Base-by-base conservation (phyloP, 2,888 invertebrate species). In the Cryptus armator region DNA sequence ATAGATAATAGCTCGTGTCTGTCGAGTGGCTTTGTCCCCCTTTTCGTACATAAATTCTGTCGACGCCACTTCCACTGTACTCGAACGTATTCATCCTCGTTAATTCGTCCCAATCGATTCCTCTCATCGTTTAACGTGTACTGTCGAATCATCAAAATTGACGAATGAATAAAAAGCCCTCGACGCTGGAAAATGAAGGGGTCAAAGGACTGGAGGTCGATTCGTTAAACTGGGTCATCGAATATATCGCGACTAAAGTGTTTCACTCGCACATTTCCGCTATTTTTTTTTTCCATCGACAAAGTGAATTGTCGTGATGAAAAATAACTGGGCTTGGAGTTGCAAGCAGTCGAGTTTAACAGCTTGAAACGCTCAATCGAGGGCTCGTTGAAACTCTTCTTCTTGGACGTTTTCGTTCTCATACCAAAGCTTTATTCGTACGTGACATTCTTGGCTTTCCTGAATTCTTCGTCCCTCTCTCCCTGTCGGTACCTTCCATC, bases 361-460 rank as follows among this genome's bases (percentile, higher is more conserved):
- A 43, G 37, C 64, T 51, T 32, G 16, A 37, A 66, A 29, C 48
- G 64, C 32, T 48, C 75, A 66, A 75, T 75, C 37, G 64, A 51
- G 37, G 51, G 12, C 62, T 32, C 48, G 29, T 48, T 16, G 29
- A 64, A 64, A n/a, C 12, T n/a, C 32, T 48, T 64, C 14, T 71
- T 32, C 43, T 43, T 6, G 16, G 19, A 24, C 32, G n/a, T 46
- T 48, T 24, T 43, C 16, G 32, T 43, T 16, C 37, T n/a, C 44
- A 3, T 43, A 10, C n/a, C 7, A 68, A 68, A 56, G 64, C 37
- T 70, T 32, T 16, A 24, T 71, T 51, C 71, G 71, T 71, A 71
- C 71, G 79, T 79, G 79, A 71, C 79, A 64, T 71, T 79, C 71
- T 79, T 71, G 71, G 64, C 62, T 64, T 64, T 43, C 12, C 29